These are phyloP conservation scores for Galagoides demidoff DNA, from an alignment of 2,797 vertebrate genomes.

Conservation along the genomic window DNA sequence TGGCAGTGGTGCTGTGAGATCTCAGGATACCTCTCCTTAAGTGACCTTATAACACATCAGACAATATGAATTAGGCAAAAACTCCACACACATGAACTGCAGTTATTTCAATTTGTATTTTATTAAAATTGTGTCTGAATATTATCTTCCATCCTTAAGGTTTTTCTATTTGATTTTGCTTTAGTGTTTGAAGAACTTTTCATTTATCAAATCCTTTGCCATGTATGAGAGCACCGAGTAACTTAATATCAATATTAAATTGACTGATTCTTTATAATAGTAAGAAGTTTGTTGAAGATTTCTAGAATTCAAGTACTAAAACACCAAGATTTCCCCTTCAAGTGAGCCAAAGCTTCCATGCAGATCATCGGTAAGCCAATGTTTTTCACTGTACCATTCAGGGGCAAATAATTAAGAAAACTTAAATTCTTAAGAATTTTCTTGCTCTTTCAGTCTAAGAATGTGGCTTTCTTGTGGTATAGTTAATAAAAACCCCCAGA, in stretches of 20 bases:
- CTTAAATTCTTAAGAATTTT: background rate
- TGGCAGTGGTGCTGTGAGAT: background rate
- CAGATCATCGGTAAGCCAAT: background rate
- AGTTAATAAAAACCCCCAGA: background rate
- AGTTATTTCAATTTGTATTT: constrained; percentile 58
- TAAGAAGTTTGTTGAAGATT: constrained; percentile 12
- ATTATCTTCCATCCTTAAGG: constrained; percentile 34
- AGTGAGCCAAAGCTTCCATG: background rate
- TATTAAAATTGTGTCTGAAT: constrained; percentile 66
- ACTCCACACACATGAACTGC: background rate
- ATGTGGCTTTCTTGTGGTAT: background rate
- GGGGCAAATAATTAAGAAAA: constrained; percentile 50
- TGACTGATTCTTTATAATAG: background rate
- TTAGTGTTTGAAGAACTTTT: constrained; percentile 37
- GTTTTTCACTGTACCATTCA: constrained; percentile 37
- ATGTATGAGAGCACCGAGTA: constrained; percentile 43
- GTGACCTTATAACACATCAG: background rate
- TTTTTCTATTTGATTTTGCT: constrained; percentile 33
- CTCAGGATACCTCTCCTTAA: background rate
- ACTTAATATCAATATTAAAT: background rate
- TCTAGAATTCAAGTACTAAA: background rate
- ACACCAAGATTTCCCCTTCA: background rate
- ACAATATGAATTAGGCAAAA: background rate
- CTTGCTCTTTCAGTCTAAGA: constrained; percentile 53
- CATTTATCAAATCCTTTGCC: constrained; percentile 33